phyloP scores from a whole-genome alignment of 1,140 invertebrate species.

The Hyles euphorbiae region DNA sequence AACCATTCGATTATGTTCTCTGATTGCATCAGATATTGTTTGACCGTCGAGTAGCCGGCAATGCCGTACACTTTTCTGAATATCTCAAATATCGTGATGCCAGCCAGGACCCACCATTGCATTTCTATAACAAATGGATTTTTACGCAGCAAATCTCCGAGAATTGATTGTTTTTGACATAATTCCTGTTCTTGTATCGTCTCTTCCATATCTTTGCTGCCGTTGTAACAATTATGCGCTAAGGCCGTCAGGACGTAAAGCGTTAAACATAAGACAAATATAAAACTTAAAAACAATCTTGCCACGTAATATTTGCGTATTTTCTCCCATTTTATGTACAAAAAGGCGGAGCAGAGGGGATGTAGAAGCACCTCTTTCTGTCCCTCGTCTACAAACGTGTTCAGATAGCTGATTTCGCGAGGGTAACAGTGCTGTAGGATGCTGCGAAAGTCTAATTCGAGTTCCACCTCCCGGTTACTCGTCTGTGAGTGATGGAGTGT shows the following conservation, averaged over 20 bases:
- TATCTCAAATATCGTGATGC: conserved; percentile 85
- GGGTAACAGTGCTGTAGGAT: conserved; percentile 86
- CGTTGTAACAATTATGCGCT: conserved; percentile 87
- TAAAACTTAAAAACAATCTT: conserved; percentile 85
- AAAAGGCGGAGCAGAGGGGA: conserved; percentile 88
- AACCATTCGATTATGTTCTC: conserved; percentile 92
- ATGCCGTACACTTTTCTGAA: conserved; percentile 86
- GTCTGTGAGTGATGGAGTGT: conserved; percentile 85
- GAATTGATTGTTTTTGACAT: conserved; percentile 84
- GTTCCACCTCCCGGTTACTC: conserved; percentile 85
- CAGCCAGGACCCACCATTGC: conserved; percentile 86
- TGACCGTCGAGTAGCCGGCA: conserved; percentile 83
- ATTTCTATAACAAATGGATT: conserved; percentile 84
- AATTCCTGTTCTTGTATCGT: conserved; percentile 81
- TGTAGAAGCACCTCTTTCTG: conserved; percentile 89
- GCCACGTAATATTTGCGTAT: conserved; percentile 91
- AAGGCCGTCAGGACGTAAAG: conserved; percentile 85
- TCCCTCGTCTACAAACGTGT: conserved; percentile 88
- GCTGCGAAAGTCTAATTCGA: conserved; percentile 88
- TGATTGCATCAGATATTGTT: conserved; percentile 86
- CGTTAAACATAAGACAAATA: conserved; percentile 86
- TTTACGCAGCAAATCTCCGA: conserved; percentile 82
- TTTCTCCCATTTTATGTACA: conserved; percentile 92
- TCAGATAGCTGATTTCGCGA: conserved; percentile 87
- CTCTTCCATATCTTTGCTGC: conserved; percentile 81